Evolutionary conservation across 2,888 invertebrate genomes (phyloP).

Genomic region (Chrysopilus asiliformis): DNA sequence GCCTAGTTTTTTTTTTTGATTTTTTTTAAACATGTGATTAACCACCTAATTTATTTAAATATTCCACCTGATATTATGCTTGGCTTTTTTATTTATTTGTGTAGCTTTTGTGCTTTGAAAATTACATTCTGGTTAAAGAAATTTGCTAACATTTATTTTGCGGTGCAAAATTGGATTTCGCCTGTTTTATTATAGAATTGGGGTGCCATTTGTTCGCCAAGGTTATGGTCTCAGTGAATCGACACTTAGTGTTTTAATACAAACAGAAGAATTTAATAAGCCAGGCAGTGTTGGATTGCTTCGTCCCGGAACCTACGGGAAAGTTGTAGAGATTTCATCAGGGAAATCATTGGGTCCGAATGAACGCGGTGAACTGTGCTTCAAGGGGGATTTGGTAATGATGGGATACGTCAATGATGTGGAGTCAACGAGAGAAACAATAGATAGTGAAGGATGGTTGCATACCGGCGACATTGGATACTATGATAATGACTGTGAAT

Average conservation of each 20-base stretch:
- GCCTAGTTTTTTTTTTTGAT: too few species aligned
- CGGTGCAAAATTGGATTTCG: too few species aligned
- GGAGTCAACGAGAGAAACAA: slow-evolving; percentile 47
- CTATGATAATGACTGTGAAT: slow-evolving; percentile 60
- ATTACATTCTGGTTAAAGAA: too few species aligned
- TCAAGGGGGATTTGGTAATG: slow-evolving; percentile 69
- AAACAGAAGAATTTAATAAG: slow-evolving; percentile 34
- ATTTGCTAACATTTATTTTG: too few species aligned
- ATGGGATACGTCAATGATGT: slow-evolving; percentile 68
- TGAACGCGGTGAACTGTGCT: slow-evolving; percentile 68
- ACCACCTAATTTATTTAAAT: too few species aligned
- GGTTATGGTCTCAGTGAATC: slow-evolving; percentile 74
- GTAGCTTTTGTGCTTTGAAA: too few species aligned
- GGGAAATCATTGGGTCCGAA: slow-evolving; percentile 48
- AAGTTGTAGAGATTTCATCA: slow-evolving; percentile 49
- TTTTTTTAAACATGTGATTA: too few species aligned
- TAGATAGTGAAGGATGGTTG: slow-evolving; percentile 64
- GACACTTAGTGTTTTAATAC: slow-evolving; percentile 44
- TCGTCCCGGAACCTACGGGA: slow-evolving; percentile 50
- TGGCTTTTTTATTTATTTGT: too few species aligned
- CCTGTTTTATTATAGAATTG: slow-evolving; percentile 23
- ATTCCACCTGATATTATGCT: too few species aligned
- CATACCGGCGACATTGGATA: slow-evolving; percentile 73
- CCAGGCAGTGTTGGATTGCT: slow-evolving; percentile 54
- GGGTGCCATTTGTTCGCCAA: slow-evolving; percentile 45